phyloP scores from a whole-genome alignment of 2,888 invertebrate species.

The Eupeodes luniger region DNA sequence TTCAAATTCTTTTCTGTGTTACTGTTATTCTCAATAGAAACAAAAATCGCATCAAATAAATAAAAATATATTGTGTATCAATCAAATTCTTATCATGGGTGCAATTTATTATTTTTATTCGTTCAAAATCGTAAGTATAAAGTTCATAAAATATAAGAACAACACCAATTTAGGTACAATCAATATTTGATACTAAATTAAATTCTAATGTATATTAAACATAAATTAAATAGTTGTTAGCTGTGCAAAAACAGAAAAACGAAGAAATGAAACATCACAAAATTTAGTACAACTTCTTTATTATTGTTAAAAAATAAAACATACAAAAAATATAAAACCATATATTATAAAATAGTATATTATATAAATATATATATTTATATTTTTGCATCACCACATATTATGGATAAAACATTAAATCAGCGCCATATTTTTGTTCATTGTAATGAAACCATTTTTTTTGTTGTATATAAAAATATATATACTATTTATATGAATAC shows the following conservation, averaged over 20 bases:
- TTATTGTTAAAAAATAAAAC: slow-evolving; percentile 51
- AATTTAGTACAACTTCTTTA: slow-evolving; percentile 71
- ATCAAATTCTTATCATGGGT: background rate
- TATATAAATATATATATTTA: slow-evolving; percentile 50
- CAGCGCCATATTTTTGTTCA: slow-evolving; percentile 58
- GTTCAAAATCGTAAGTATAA: slow-evolving; percentile 68
- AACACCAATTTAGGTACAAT: slow-evolving; percentile 55
- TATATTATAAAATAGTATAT: slow-evolving; percentile 14
- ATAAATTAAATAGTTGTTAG: slow-evolving; percentile 41
- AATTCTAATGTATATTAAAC: slow-evolving; percentile 49
- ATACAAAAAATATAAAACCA: slow-evolving; percentile 18
- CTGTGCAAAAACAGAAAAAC: slow-evolving; percentile 23
- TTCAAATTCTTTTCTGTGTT: slow-evolving; percentile 5
- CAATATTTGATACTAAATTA: slow-evolving; percentile 69
- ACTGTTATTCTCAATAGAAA: slow-evolving; percentile 13
- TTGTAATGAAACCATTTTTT: slow-evolving; percentile 57
- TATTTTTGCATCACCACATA: slow-evolving; percentile 63
- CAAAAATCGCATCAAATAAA: background rate
- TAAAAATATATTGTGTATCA: slow-evolving; percentile 21
- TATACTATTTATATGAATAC: slow-evolving; percentile 61
- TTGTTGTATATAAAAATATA: slow-evolving; percentile 68
- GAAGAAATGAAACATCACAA: slow-evolving; percentile 41
- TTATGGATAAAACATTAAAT: slow-evolving; percentile 29
- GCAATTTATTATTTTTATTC: slow-evolving; percentile 31
- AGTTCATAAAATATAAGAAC: slow-evolving; percentile 19